Base-by-base conservation (phyloP, 2,113 vertebrate species). In the Dipodomys ordii region DNA sequence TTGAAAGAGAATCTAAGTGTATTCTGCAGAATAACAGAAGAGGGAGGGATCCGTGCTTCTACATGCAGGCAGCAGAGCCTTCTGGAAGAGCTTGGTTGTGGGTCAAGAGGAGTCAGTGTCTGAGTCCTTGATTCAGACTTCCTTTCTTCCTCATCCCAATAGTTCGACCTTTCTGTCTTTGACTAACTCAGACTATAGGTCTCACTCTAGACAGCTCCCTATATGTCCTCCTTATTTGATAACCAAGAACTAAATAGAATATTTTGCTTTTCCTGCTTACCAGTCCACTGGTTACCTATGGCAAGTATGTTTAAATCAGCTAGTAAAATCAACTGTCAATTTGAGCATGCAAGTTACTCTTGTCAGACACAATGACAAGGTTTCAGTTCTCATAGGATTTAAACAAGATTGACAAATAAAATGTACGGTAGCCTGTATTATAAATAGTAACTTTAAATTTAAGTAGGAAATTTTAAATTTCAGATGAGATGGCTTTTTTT, bases 401-500 rank as follows among this genome's bases (percentile, higher is more conserved):
- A 53, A 32, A 16, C 44, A 44, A 18, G 0, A 8, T 35, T 46
- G 0, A 6, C 3, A 62, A 77, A 73, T 2, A 84, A 78, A 90
- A 82, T 81, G 12, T 15, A 79, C 7, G 0, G 32, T 25, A 46
- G 23, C 6, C 13, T 78, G 1, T 67, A 67, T 32, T 87, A 68
- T 57, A 65, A 76, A 76, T 11, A 57, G 3, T 28, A 44, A 81
- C 3, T 69, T 87, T 62, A 44, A 81, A 2, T 69, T 87, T 62
- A 88, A 62, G 80, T 30, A 32, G 53, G n/a, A 71, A 67, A 28
- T 90, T 72, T 77, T 84, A 39, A 80, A 83, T 83, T 83, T 39
- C 44, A 62, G 6, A 28, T 73, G 82, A 83, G 76, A 76, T 60
- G 7, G 9, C 4, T 16, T 19, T 8, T 20, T 68, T 74, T 73